These are phyloP conservation scores for Laticauda colubrina DNA, from an alignment of 2,113 vertebrate species.

Conservation along the genomic window DNA sequence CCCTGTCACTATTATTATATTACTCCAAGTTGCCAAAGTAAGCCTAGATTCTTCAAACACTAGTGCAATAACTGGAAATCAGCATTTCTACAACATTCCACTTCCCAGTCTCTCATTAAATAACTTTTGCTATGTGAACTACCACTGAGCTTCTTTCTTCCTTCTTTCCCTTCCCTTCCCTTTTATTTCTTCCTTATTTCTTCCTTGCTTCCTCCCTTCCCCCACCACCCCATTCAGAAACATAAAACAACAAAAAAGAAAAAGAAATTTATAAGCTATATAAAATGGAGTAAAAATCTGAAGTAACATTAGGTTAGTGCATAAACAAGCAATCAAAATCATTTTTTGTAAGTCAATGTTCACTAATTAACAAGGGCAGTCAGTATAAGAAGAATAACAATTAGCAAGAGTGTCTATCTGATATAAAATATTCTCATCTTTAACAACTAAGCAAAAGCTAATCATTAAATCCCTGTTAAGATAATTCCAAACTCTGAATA, in stretches of 20 bases:
- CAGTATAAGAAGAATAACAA: background rate
- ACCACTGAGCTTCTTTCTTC: background rate
- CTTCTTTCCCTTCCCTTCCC: background rate
- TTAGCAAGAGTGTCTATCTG: background rate
- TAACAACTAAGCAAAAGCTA: background rate
- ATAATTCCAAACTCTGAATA: background rate
- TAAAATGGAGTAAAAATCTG: background rate
- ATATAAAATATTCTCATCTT: background rate
- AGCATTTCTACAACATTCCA: background rate
- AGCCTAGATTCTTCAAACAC: background rate
- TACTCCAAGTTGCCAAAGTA: background rate
- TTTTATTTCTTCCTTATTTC: background rate
- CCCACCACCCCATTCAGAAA: background rate
- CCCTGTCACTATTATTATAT: background rate
- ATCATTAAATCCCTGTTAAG: background rate
- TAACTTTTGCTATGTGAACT: background rate
- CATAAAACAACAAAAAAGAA: background rate
- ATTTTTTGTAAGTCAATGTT: background rate
- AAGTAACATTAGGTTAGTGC: background rate
- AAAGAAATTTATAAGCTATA: background rate
- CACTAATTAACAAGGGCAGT: background rate
- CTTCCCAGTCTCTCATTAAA: background rate
- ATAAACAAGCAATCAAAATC: background rate
- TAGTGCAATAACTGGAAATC: background rate
- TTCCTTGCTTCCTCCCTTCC: background rate